Evolutionary conservation across 92 coral and sea anemone genomes (phyloP).

Genomic region (Epizoanthus rinbou): DNA sequence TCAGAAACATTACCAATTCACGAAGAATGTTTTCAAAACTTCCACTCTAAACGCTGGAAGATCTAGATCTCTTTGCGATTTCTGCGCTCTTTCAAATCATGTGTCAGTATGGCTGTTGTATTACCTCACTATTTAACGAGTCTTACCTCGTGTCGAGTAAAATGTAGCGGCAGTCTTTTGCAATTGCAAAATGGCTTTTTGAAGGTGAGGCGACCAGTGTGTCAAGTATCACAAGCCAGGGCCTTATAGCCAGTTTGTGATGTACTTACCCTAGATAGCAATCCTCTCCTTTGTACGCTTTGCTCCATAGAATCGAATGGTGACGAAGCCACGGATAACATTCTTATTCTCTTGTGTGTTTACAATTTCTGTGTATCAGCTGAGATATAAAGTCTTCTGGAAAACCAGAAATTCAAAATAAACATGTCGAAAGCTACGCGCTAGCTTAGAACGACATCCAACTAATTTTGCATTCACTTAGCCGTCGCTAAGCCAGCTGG

Average conservation of each 20-base stretch:
- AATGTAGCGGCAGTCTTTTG: neutral
- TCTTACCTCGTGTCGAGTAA: neutral
- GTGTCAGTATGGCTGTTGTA: neutral
- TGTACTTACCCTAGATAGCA: conserved; percentile 36
- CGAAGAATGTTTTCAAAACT: neutral
- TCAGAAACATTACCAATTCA: conserved; percentile 4
- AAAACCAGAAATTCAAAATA: conserved; percentile 24
- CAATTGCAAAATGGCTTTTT: conserved; percentile 23
- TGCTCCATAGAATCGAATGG: conserved; percentile 37
- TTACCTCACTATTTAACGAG: neutral
- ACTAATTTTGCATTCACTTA: conserved; percentile 1
- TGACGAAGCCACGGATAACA: conserved; percentile 22
- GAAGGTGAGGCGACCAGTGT: conserved; percentile 1
- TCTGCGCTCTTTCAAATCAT: neutral
- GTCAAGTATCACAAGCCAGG: neutral
- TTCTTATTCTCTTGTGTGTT: neutral
- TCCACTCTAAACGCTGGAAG: neutral
- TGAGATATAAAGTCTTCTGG: neutral
- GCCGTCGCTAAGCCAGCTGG: conserved; percentile 39
- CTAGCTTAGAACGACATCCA: conserved; percentile 1
- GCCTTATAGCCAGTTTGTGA: neutral
- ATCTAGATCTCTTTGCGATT: no score
- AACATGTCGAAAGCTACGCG: conserved; percentile 30
- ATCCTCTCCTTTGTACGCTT: conserved; percentile 8
- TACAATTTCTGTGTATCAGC: neutral